Percentiles rank a stretch among this genome's conserved stretches.
These are phyloP conservation scores for Trinorchestia longiramus DNA, from an alignment of 1,140 invertebrate species.

Conservation along the genomic window DNA sequence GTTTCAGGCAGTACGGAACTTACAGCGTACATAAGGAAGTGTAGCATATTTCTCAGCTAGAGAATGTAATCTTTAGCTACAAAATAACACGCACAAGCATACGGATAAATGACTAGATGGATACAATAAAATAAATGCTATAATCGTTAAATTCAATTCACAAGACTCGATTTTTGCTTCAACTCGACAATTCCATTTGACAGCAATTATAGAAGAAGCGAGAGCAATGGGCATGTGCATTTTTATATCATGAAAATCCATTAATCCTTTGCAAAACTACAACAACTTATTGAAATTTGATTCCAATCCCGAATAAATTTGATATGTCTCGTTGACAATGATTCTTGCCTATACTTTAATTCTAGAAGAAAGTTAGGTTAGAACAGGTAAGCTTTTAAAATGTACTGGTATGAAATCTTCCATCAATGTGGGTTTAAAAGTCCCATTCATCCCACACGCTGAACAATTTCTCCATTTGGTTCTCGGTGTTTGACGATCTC, in stretches of 20 bases:
- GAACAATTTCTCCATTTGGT: background rate
- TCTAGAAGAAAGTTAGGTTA: background rate
- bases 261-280: background rate
- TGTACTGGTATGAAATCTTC: background rate
- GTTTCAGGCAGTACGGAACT: background rate
- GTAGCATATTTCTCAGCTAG: no score
- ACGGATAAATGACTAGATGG: no score
- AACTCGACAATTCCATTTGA: no score
- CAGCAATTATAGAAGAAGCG: background rate
- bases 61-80: no score
- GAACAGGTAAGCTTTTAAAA: background rate
- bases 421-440: background rate
- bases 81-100: no score
- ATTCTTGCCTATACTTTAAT: background rate
- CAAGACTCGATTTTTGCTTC: no score
- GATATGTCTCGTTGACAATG: background rate
- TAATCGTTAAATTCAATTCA: no score
- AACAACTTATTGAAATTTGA: background rate
- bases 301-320: background rate
- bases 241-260: background rate
- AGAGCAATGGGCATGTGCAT: background rate
- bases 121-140: no score
- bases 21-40: no score
- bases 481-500: background rate
- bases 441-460: background rate